Conservation (phyloP, 2,797 vertebrate species). For the Smutsia temminckii region DNA sequence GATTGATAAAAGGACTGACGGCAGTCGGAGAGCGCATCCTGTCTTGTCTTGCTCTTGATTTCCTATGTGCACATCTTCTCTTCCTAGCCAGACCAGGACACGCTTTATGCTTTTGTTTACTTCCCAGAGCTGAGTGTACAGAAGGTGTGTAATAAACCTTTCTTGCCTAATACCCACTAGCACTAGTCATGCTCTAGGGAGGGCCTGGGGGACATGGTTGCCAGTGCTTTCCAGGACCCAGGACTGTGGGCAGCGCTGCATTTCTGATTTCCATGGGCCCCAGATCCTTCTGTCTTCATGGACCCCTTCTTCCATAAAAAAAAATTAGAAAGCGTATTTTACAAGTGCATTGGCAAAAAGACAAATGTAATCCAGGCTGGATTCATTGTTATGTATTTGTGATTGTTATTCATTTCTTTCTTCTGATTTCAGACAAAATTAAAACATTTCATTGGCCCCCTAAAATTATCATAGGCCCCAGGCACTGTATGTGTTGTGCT, state of each 20-base stretch:
- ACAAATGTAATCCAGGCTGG: neutral
- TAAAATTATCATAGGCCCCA: neutral
- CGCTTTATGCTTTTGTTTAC: neutral
- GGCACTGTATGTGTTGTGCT: neutral
- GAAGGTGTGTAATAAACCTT: neutral
- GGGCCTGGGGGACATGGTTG: neutral
- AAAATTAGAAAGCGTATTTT: neutral
- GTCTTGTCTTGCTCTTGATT: neutral
- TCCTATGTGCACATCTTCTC: neutral
- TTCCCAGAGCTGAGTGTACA: neutral
- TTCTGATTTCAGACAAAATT: slow-evolving; percentile 20
- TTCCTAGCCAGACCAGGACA: neutral
- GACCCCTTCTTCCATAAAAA: neutral
- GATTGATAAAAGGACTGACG: neutral
- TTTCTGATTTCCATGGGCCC: neutral
- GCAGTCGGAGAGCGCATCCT: neutral
- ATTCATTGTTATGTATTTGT: neutral
- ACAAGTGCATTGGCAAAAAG: neutral
- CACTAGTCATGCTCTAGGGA: neutral
- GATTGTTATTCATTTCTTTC: neutral
- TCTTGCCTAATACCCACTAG: neutral
- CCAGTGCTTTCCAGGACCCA: neutral
- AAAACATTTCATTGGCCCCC: neutral
- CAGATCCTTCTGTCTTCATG: neutral
- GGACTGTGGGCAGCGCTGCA: neutral